Evolutionary conservation across 92 coral and sea anemone genomes (phyloP).

Genomic region (Nematostella vectensis): DNA sequence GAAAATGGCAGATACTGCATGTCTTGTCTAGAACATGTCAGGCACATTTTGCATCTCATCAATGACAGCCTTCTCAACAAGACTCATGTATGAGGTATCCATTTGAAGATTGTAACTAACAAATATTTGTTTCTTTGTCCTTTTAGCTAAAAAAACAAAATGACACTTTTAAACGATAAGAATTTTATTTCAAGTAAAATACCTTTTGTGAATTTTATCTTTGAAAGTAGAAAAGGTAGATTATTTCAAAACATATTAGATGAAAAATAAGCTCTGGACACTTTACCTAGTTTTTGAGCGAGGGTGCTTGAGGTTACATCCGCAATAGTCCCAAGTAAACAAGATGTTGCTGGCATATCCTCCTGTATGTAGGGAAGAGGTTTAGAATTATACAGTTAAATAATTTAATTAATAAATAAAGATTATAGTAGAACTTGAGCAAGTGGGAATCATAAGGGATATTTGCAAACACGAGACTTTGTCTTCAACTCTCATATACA

Average conservation of each 20-base stretch:
- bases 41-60: constrained; percentile 66
- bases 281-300: constrained; percentile 90
- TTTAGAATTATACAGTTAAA: too few relatives aligned
- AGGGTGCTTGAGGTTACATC: constrained; percentile 58
- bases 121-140: constrained; percentile 85
- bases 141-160: constrained; percentile 51
- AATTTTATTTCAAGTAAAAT: not conserved
- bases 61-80: constrained; percentile 66
- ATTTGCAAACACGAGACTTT: too few relatives aligned
- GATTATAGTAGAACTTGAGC: too few relatives aligned
- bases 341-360: constrained; percentile 68
- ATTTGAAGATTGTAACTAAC: constrained; percentile 73
- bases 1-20: too few relatives aligned
- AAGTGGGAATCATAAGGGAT: too few relatives aligned
- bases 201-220: not conserved
- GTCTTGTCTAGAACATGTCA: constrained; percentile 40
- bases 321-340: constrained; percentile 59
- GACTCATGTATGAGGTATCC: constrained; percentile 43
- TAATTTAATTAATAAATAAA: too few relatives aligned
- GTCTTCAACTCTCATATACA: too few relatives aligned
- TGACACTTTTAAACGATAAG: not conserved
- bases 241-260: too few relatives aligned
- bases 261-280: too few relatives aligned
- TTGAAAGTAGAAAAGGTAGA: not conserved
- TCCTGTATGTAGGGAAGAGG: constrained; percentile 29